Evolutionary conservation across 30 jellyfish, hydroid and myxozoan genomes (phyloP).

Genomic region (Turritopsis rubra): DNA sequence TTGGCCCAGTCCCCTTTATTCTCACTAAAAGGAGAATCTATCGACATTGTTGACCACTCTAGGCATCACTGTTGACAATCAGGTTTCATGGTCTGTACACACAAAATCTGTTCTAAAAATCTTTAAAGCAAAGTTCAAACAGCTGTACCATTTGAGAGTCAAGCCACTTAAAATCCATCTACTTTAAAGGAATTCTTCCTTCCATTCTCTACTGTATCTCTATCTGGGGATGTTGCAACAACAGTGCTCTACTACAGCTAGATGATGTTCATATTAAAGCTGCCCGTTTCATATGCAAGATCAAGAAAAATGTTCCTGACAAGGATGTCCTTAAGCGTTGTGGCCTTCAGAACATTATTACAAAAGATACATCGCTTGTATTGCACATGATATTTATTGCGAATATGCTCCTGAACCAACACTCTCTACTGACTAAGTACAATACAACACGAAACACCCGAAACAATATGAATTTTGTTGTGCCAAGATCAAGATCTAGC

Average conservation of each 20-base stretch:
- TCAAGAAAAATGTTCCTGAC: constrained; percentile 18
- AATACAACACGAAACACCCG: no score
- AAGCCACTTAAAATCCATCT: background rate
- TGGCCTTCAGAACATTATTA: background rate
- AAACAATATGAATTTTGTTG: background rate
- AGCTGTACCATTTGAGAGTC: background rate
- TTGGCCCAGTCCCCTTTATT: background rate
- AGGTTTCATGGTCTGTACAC: background rate
- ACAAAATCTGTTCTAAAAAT: background rate
- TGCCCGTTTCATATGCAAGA: constrained; percentile 35
- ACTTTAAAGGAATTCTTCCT: background rate
- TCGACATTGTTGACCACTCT: no score
- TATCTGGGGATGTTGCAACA: background rate
- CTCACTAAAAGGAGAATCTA: no score
- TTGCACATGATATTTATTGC: background rate
- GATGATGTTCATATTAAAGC: constrained; percentile 36
- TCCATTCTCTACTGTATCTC: background rate
- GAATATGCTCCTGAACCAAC: no score
- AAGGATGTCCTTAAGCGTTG: constrained; percentile 12
- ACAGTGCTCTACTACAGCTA: background rate
- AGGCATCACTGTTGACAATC: background rate
- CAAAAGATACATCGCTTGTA: background rate
- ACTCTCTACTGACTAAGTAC: no score
- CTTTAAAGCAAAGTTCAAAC: background rate
- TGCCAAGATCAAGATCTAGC: background rate